Evolutionary conservation across 2,888 invertebrate genomes (phyloP).

Genomic region (Deilephila elpenor): DNA sequence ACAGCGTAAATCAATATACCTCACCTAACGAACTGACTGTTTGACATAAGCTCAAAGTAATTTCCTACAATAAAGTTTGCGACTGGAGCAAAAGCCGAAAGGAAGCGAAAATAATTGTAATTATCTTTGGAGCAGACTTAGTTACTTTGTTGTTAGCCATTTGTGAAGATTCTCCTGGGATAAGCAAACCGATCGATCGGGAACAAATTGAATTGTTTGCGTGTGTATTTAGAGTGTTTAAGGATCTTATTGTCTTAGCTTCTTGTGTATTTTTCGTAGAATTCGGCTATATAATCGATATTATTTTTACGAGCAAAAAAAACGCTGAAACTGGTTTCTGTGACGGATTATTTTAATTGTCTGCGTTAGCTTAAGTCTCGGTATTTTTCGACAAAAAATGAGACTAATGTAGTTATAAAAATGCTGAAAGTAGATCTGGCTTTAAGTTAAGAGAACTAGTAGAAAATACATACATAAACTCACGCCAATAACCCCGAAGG

Average conservation of each 20-base stretch:
- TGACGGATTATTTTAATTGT: too few species aligned
- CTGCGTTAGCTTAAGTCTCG: too few species aligned
- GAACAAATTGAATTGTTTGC: conserved; percentile 12
- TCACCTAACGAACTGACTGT: conserved; percentile 2
- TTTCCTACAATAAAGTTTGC: conserved; percentile 6
- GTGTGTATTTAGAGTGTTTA: not conserved
- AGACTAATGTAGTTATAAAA: too few species aligned
- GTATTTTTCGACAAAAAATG: too few species aligned
- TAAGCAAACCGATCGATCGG: conserved; percentile 3
- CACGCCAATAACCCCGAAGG: too few species aligned
- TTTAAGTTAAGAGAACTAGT: too few species aligned
- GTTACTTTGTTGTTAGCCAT: conserved; percentile 5
- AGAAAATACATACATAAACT: too few species aligned
- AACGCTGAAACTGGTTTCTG: too few species aligned
- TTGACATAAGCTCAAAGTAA: conserved; percentile 26
- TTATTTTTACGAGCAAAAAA: not conserved
- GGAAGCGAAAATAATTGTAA: conserved; percentile 14
- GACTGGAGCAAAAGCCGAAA: conserved; percentile 9
- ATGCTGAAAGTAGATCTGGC: too few species aligned
- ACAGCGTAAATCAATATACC: too few species aligned
- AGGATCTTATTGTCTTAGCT: not conserved
- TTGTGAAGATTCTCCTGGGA: not conserved
- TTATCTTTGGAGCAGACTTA: conserved; percentile 20
- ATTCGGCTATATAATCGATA: not conserved
- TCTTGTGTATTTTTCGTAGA: not conserved